These are phyloP conservation scores for Drosophila hydei DNA, from an alignment of 1,140 invertebrate species.

Conservation along the genomic window DNA sequence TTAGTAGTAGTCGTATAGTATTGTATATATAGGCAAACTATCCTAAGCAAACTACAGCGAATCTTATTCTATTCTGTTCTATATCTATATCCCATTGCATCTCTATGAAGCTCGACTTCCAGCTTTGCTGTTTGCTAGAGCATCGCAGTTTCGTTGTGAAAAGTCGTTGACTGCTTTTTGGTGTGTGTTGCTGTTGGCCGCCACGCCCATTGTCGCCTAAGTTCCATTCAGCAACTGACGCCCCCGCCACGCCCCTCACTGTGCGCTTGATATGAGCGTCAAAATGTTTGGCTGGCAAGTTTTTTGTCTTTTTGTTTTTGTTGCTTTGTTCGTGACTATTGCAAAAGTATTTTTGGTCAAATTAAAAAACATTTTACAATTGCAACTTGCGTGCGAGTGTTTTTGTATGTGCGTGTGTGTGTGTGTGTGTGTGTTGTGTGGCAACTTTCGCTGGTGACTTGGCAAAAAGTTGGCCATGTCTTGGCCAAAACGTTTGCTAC, in stretches of 20 bases:
- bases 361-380: conserved; percentile 81
- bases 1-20: no score
- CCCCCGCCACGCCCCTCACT: neutral
- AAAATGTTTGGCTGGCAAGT: conserved; percentile 56
- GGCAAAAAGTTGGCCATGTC: conserved; percentile 56
- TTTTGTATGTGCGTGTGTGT: conserved; percentile 11
- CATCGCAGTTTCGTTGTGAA: no score
- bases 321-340: conserved; percentile 51
- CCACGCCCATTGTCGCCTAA: conserved; percentile 5
- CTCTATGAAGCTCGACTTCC: no score
- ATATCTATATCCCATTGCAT: no score
- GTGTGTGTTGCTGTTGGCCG: no score
- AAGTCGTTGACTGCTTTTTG: no score
- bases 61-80: no score
- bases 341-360: conserved; percentile 72
- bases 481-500: conserved; percentile 67
- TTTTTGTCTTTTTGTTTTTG: conserved; percentile 5
- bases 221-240: neutral
- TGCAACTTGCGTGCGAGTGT: conserved; percentile 13
- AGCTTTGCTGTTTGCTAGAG: no score
- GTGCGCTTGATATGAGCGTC: conserved; percentile 36
- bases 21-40: no score
- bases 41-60: no score
- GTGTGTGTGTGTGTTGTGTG: conserved; percentile 8
- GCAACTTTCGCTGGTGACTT: conserved; percentile 57